phyloP scores from a whole-genome alignment of 2,888 invertebrate genomes.

The Raillietiella orientalis region DNA sequence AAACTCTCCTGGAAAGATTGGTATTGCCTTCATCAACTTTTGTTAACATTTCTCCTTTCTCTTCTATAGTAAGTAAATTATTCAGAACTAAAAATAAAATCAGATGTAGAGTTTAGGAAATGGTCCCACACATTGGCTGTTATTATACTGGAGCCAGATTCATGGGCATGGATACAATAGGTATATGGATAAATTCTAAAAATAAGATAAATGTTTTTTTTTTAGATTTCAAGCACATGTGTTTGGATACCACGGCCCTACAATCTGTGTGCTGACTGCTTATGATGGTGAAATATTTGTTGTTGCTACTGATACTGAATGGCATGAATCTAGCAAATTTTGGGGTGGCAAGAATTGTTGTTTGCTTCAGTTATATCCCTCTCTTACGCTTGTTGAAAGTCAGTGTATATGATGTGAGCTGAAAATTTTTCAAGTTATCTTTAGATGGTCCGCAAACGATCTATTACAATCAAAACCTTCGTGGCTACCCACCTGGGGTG shows the following conservation, averaged over 20 bases:
- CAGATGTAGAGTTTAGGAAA: no score
- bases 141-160: neutral
- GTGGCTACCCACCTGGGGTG: constrained; percentile 54
- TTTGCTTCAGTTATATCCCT: constrained; percentile 32
- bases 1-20: no score
- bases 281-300: constrained; percentile 32
- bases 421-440: constrained; percentile 6
- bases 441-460: constrained; percentile 31
- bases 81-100: no score
- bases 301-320: constrained; percentile 39
- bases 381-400: constrained; percentile 17
- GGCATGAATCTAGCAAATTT: constrained; percentile 53
- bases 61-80: no score
- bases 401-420: constrained; percentile 7
- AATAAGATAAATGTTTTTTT: constrained; percentile 5
- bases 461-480: constrained; percentile 45
- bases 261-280: constrained; percentile 19
- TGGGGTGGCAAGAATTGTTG: constrained; percentile 49
- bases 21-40: no score
- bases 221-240: constrained; percentile 46
- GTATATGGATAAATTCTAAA: constrained; percentile 1
- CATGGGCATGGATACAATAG: neutral
- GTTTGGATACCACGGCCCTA: constrained; percentile 29
- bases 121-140: no score
- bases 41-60: no score